Conservation (phyloP, 2,888 invertebrate genomes). For the Neoitamus cyanurus region DNA sequence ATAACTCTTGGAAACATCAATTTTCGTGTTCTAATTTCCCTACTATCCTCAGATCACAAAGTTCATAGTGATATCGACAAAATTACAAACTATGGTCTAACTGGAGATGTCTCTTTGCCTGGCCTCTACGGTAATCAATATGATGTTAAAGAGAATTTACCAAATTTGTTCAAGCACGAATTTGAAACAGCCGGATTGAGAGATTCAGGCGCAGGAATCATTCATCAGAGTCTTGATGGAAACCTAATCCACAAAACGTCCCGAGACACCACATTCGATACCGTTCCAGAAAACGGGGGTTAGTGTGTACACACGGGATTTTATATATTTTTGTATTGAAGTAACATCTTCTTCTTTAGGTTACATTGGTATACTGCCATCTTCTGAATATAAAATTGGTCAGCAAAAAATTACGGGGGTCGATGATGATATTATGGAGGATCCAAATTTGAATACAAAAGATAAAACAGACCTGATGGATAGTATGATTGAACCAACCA, state of each 20-base stretch:
- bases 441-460: constrained; percentile 52
- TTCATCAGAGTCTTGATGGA: not conserved
- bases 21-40: too few species aligned
- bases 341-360: too few species aligned
- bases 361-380: not conserved
- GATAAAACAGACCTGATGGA: constrained; percentile 54
- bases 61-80: too few species aligned
- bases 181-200: not conserved
- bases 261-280: not conserved
- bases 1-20: too few species aligned
- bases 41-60: too few species aligned
- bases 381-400: not conserved
- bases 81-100: too few species aligned
- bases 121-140: not conserved
- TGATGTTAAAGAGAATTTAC: not conserved
- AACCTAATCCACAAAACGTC: not conserved
- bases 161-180: not conserved
- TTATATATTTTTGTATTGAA: too few species aligned
- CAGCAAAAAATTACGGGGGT: not conserved
- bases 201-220: not conserved
- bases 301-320: not conserved
- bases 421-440: constrained; percentile 32
- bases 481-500: constrained; percentile 31
- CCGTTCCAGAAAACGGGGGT: not conserved
- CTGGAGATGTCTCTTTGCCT: not conserved